Percentiles rank a stretch among this genome's conserved stretches.
These are phyloP conservation scores for Uloborus diversus DNA, from an alignment of 1,140 invertebrate genomes.

Conservation along the genomic window DNA sequence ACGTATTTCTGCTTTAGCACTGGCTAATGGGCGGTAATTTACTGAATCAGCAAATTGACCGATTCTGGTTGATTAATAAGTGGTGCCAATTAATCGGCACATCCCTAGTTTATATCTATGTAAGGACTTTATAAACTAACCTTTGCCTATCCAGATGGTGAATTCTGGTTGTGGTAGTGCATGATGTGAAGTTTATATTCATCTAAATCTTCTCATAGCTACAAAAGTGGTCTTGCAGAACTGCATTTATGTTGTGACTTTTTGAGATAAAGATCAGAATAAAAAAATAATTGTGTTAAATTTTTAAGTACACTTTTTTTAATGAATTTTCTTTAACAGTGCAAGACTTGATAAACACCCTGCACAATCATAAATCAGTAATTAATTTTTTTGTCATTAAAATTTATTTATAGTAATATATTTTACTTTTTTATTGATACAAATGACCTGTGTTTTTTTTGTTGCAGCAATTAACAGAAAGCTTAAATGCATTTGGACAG, in stretches of 20 bases:
- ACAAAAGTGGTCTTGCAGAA: not conserved
- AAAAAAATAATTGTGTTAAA: not conserved
- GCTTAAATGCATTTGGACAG: slow-evolving; percentile 84
- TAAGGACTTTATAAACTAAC: no score
- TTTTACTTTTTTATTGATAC: slow-evolving; percentile 1
- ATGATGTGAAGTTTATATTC: no score
- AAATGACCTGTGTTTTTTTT: not conserved
- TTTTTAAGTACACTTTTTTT: not conserved
- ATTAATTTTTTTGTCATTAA: not conserved
- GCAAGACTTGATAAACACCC: no score
- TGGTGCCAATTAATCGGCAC: no score
- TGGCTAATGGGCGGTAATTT: no score
- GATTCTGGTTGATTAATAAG: no score
- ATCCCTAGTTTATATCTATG: no score
- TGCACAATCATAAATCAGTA: not conserved
- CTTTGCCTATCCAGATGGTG: no score
- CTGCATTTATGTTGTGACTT: not conserved
- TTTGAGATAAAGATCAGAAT: not conserved
- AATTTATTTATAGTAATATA: not conserved
- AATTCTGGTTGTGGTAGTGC: no score
- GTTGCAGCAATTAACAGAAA: slow-evolving; percentile 79
- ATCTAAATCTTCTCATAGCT: not conserved
- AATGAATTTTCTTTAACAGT: not conserved
- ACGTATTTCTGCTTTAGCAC: no score
- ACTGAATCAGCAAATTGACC: no score